These are phyloP conservation scores for Apamea crenata DNA, from an alignment of 2,888 invertebrate species.

Conservation along the genomic window DNA sequence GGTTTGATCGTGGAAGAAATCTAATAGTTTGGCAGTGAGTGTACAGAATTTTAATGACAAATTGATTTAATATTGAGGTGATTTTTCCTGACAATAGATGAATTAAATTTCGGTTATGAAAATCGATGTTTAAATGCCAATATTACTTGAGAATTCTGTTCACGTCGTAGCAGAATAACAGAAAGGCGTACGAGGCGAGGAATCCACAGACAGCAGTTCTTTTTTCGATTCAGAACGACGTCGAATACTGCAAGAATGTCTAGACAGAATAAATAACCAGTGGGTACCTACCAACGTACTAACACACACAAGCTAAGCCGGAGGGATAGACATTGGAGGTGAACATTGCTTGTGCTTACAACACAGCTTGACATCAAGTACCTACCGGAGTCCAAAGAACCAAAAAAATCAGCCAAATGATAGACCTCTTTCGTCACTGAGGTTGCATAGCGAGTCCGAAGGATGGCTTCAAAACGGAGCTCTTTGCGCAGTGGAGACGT, in stretches of 20 bases:
- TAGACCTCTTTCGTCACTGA: conserved; percentile 15
- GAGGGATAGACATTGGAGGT: conserved; percentile 75
- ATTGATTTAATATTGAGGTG: conserved; percentile 34
- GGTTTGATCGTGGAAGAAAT: conserved; percentile 42
- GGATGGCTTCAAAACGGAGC: conserved; percentile 39
- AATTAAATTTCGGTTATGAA: conserved; percentile 15
- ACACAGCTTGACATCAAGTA: conserved; percentile 80
- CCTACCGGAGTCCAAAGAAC: conserved; percentile 84
- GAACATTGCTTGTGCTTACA: conserved; percentile 84
- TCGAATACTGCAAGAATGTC: conserved; percentile 71
- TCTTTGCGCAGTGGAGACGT: conserved; percentile 40
- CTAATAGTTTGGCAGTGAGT: conserved; percentile 50
- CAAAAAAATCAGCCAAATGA: conserved; percentile 53
- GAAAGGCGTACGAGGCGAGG: conserved; percentile 57
- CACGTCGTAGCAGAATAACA: conserved; percentile 39
- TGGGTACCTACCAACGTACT: conserved; percentile 73
- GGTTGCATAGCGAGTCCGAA: conserved; percentile 25
- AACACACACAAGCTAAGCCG: conserved; percentile 86
- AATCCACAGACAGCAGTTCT: conserved; percentile 44
- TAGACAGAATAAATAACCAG: conserved; percentile 75
- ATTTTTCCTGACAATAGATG: conserved; percentile 31
- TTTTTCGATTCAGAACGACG: conserved; percentile 68
- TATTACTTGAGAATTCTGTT: conserved; percentile 46
- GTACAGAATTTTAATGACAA: conserved; percentile 54
- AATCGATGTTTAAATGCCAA: conserved; percentile 39